Base-by-base conservation (phyloP, 23 tunicate species). In the Botrylloides violaceus region DNA sequence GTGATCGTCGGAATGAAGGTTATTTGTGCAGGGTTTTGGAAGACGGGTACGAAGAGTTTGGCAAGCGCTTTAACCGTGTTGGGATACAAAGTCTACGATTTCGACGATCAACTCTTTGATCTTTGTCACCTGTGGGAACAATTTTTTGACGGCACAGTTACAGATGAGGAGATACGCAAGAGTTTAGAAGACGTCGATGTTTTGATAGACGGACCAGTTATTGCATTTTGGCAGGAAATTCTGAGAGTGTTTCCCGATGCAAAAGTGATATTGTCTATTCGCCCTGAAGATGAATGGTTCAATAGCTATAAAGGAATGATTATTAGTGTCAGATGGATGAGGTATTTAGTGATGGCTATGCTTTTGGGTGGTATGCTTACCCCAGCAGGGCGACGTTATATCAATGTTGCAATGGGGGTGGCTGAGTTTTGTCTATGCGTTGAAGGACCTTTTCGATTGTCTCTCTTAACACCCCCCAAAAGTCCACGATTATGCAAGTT, bases 41-140 rank as follows among this genome's bases (percentile, higher is more conserved):
- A 85, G 66, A 86, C 94, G 60, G 94, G 94, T 3, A 86, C 94
- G 18, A 86, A 86, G 57, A 86, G 94, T 57, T 30, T 86, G 71
- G 38, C 94, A 1, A 49, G 59, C 33, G 85, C 85, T 7, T 59
- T 86, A 6, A 73, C 64, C 3, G 21, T 2, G n/a, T 71, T 86
- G 24, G 94, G 94, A 29, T 86, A 86, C 65, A 49, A 34, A 29
- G 84, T 86, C n/a, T 86, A 86, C 74, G 94, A 86, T 75, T 86
- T 64, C 65, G 94, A 73, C 38, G 94, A 86, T 59, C 94, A 86
- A 38, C 58, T 47, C 25, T 28, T 80, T 22, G 58, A 64, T 18
- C 49, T 86, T 15, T 9, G 22, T n/a, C 19, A 59, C 23, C 32
- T 80, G 2, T 86, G 94, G 94, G 29, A 68, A 5, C 79, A 86